Evolutionary conservation across 2,113 vertebrate genomes (phyloP).

Genomic region (Ciconia stormi): DNA sequence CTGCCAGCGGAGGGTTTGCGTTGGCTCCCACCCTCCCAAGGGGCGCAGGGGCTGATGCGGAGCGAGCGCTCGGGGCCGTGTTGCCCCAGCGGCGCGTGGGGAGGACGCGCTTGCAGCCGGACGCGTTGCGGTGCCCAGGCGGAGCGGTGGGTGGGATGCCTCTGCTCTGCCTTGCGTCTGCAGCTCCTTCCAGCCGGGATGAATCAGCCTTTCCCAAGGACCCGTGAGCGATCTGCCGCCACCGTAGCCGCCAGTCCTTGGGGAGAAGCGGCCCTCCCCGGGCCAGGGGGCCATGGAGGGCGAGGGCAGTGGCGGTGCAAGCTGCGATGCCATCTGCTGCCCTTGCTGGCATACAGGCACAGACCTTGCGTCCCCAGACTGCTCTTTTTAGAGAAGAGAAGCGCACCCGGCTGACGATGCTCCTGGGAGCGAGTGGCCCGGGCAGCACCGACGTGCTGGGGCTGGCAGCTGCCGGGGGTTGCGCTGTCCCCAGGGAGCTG

Average conservation of each 20-base stretch:
- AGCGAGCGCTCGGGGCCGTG: accelerated
- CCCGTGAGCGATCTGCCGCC: not conserved
- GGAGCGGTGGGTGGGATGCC: not conserved
- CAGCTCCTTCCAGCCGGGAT: not conserved
- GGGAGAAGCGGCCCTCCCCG: not conserved
- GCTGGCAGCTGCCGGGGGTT: not conserved
- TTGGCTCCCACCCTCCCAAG: not conserved
- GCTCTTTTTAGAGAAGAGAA: not conserved
- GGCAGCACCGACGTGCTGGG: not conserved
- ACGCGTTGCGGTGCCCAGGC: accelerated
- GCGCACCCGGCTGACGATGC: not conserved
- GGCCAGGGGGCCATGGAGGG: not conserved
- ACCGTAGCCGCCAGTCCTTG: accelerated
- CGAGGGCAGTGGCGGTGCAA: not conserved
- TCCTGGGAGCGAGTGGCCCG: not conserved
- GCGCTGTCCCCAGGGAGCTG: accelerated
- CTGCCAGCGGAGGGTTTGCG: not conserved
- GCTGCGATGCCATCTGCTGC: conserved; percentile 13
- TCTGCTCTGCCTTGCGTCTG: not conserved
- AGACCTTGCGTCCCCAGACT: accelerated
- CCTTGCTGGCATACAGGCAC: not conserved
- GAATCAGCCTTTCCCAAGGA: not conserved
- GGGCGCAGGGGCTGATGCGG: accelerated
- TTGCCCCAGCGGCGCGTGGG: accelerated
- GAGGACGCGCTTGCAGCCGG: not conserved